These are phyloP conservation scores for Nicator chloris DNA, from an alignment of 2,113 vertebrate genomes.

Conservation along the genomic window DNA sequence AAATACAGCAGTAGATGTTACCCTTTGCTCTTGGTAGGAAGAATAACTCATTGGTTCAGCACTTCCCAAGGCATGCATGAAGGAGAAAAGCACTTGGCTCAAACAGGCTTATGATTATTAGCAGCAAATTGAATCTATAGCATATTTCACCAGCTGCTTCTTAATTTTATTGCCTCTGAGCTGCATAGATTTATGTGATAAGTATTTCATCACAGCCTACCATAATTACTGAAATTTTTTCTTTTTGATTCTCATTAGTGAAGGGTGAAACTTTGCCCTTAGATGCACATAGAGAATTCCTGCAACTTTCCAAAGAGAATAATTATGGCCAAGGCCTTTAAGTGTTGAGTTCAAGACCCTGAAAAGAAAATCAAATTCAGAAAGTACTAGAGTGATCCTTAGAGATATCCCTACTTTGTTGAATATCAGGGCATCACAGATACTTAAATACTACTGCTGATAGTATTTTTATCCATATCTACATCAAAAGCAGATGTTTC, in stretches of 20 bases:
- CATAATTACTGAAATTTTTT: neutral
- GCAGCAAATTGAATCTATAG: constrained; percentile 11
- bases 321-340: neutral
- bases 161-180: constrained; percentile 13
- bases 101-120: neutral
- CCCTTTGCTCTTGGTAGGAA: constrained; percentile 21
- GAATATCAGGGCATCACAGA: neutral
- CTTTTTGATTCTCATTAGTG: neutral
- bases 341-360: neutral
- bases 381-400: neutral
- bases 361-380: neutral
- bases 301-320: neutral
- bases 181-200: neutral
- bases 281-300: neutral
- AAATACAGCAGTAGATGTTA: constrained; percentile 31
- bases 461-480: neutral
- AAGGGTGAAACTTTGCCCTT: neutral
- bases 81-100: neutral
- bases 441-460: neutral
- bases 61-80: neutral
- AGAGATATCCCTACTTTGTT: neutral
- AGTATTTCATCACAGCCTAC: neutral
- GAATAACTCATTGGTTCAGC: constrained; percentile 13
- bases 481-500: neutral
- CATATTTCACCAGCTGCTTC: neutral